phyloP scores from a whole-genome alignment of 2,888 invertebrate species.

The Sinodicranocentrus sp. region DNA sequence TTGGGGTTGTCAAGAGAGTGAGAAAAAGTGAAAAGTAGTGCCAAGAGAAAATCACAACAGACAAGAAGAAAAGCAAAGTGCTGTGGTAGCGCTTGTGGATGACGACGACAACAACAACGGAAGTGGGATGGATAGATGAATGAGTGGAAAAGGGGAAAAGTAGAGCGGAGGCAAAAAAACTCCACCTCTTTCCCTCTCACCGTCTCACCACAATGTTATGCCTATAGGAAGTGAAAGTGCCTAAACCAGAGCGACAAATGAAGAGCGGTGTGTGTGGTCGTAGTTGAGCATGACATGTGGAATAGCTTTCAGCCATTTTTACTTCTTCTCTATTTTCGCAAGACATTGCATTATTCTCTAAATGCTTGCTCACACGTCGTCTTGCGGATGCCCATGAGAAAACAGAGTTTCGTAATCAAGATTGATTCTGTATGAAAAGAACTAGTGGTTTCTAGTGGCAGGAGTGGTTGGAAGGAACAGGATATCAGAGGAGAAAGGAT shows the following conservation, averaged over 20 bases:
- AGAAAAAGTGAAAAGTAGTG: too few species aligned
- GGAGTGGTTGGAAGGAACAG: slow-evolving; percentile 11
- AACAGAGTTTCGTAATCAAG: slow-evolving; percentile 70
- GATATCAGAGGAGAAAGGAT: neutral
- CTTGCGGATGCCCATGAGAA: slow-evolving; percentile 45
- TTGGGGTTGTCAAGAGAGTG: too few species aligned
- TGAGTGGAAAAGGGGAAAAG: slow-evolving; percentile 14
- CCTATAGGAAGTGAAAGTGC: too few species aligned
- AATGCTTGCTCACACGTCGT: neutral
- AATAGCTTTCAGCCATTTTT: too few species aligned
- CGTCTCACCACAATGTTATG: neutral
- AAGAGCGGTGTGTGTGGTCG: too few species aligned
- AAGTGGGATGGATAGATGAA: slow-evolving; percentile 44
- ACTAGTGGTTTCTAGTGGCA: neutral
- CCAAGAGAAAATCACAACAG: too few species aligned
- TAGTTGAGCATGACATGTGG: too few species aligned
- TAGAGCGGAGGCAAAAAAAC: slow-evolving; percentile 7
- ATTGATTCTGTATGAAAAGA: slow-evolving; percentile 66
- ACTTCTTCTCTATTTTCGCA: too few species aligned
- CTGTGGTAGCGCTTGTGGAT: neutral
- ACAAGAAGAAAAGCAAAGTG: neutral
- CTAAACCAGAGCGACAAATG: too few species aligned
- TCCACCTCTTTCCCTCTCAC: neutral
- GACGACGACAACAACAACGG: slow-evolving; percentile 23
- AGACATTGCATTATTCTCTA: neutral